Evolutionary conservation across 2,888 invertebrate species (phyloP).

Genomic region (Rhorus exstirpatorius): DNA sequence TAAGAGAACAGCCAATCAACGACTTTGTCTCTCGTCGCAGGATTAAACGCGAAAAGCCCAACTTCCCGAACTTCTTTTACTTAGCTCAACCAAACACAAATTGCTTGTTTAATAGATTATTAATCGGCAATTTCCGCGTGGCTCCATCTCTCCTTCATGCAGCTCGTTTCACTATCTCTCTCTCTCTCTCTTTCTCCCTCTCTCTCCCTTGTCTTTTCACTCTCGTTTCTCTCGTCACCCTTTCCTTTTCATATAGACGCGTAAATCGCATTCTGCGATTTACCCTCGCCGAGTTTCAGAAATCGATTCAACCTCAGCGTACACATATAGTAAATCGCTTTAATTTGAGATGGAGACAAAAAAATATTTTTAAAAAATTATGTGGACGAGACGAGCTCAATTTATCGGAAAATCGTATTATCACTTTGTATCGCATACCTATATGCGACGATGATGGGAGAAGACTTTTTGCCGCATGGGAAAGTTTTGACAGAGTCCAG

Average conservation of each 20-base stretch:
- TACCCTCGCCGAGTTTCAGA: constrained; percentile 14
- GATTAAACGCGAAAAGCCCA: constrained; percentile 70
- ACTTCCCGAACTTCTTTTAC: constrained; percentile 78
- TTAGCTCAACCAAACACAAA: constrained; percentile 76
- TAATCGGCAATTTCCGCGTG: constrained; percentile 75
- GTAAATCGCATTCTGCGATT: constrained; percentile 45
- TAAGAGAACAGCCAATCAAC: constrained; percentile 29
- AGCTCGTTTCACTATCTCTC: constrained; percentile 30
- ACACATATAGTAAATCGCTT: neutral
- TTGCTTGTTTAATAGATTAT: constrained; percentile 80
- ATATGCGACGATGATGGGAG: no score
- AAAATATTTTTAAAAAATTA: neutral
- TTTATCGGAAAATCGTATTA: no score
- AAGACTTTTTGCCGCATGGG: no score
- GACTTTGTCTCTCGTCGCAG: constrained; percentile 63
- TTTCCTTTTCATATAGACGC: constrained; percentile 41
- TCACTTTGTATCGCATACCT: no score
- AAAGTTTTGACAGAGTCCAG: no score
- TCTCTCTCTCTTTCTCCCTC: constrained; percentile 6
- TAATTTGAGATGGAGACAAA: neutral
- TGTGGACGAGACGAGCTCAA: no score
- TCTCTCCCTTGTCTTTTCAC: constrained; percentile 25
- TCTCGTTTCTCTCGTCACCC: constrained; percentile 43
- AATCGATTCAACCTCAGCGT: constrained; percentile 28
- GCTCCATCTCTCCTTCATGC: constrained; percentile 1